Evolutionary conservation across 2,888 invertebrate genomes (phyloP).

Genomic region (Machimus rusticus): DNA sequence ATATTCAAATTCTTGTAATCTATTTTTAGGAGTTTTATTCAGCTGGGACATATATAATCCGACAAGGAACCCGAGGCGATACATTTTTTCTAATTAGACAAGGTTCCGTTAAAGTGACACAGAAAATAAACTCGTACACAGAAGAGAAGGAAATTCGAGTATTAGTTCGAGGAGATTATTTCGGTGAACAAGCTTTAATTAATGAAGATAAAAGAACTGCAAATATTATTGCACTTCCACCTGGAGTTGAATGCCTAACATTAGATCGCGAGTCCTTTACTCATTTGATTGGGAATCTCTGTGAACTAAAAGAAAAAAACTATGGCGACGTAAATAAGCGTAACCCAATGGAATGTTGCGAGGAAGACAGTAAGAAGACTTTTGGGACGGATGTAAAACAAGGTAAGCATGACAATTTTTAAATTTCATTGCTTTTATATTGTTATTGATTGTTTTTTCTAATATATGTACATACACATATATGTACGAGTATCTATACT

Average conservation of each 20-base stretch:
- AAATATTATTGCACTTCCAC: constrained; percentile 86
- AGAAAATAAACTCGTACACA: constrained; percentile 67
- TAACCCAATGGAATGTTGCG: constrained; percentile 59
- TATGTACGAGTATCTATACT: too few species aligned
- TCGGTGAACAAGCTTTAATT: constrained; percentile 87
- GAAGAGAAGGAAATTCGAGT: constrained; percentile 74
- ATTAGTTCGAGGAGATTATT: constrained; percentile 80
- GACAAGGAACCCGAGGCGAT: constrained; percentile 87
- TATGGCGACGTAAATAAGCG: constrained; percentile 73
- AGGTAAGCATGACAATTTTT: constrained; percentile 50
- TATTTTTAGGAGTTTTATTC: constrained; percentile 77
- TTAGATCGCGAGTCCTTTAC: constrained; percentile 81
- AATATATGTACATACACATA: too few species aligned
- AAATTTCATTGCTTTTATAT: not conserved
- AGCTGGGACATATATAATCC: constrained; percentile 79
- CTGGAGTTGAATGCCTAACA: constrained; percentile 87
- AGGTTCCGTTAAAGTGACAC: constrained; percentile 79
- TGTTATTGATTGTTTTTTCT: too few species aligned
- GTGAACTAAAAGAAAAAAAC: constrained; percentile 76
- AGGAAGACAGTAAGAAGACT: constrained; percentile 59
- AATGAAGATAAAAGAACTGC: constrained; percentile 90
- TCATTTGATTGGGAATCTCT: constrained; percentile 77
- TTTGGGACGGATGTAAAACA: constrained; percentile 60
- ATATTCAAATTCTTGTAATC: not conserved
- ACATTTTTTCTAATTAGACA: constrained; percentile 91